Evolutionary conservation across 2,888 invertebrate species (phyloP).

Genomic region (Pherbina coryleti): DNA sequence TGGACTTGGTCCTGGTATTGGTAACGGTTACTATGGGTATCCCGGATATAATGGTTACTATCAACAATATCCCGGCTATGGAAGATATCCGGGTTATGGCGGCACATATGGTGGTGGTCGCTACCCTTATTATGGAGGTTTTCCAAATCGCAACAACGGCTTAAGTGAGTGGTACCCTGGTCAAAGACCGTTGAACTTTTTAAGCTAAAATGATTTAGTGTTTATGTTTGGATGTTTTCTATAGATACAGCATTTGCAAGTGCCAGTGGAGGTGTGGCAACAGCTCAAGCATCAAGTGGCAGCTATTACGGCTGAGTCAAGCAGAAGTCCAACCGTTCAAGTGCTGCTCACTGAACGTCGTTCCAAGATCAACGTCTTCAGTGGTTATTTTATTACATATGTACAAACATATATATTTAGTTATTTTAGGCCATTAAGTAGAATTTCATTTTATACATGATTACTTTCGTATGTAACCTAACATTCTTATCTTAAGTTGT

Average conservation of each 20-base stretch:
- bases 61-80: conserved; percentile 44
- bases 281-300: conserved; percentile 48
- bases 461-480: too few species aligned
- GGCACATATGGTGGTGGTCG: conserved; percentile 41
- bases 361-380: too few species aligned
- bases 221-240: conserved; percentile 48
- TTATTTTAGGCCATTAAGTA: too few species aligned
- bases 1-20: conserved; percentile 9
- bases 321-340: background rate
- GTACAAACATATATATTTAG: too few species aligned
- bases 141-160: conserved; percentile 31
- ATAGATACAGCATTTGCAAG: conserved; percentile 50
- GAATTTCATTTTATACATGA: too few species aligned
- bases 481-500: too few species aligned
- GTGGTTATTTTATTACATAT: too few species aligned
- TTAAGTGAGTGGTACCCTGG: conserved; percentile 41
- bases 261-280: conserved; percentile 48
- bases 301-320: conserved; percentile 41
- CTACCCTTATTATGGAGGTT: conserved; percentile 41
- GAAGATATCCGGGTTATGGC: conserved; percentile 39
- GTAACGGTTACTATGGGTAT: conserved; percentile 17
- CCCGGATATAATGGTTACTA: conserved; percentile 36
- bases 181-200: background rate
- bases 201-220: conserved; percentile 36
- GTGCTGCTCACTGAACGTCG: too few species aligned